Evolutionary conservation across 2,797 vertebrate genomes (phyloP).

Genomic region (Euphonia xanthogaster): DNA sequence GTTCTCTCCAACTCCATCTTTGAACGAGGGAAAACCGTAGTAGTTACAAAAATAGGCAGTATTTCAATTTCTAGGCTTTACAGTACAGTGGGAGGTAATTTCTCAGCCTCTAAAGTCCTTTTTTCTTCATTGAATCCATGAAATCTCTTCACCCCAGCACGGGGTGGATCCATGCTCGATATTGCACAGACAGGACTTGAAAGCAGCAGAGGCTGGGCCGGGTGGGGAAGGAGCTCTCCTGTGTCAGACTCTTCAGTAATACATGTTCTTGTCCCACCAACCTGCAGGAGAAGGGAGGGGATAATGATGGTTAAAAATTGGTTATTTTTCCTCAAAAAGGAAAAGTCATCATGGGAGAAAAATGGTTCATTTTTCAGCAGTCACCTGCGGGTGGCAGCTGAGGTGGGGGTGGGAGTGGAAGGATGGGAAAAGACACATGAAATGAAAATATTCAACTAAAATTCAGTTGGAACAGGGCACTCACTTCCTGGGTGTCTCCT

Average conservation of each 20-base stretch:
- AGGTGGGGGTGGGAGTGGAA: not conserved
- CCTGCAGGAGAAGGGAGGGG: constrained; percentile 54
- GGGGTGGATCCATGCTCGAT: not conserved
- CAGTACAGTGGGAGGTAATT: constrained; percentile 47
- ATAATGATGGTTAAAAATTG: no score
- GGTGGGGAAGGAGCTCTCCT: not conserved
- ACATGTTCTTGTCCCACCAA: constrained; percentile 85
- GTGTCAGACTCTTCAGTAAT: constrained; percentile 66
- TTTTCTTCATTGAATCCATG: constrained; percentile 14
- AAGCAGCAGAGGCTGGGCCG: constrained; percentile 12
- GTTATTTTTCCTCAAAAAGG: not conserved
- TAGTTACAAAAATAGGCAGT: constrained; percentile 35
- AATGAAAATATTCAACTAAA: not conserved
- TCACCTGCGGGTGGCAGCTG: not conserved
- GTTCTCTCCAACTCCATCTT: not conserved
- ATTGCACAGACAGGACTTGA: constrained; percentile 41
- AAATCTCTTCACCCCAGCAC: not conserved
- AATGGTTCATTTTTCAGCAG: not conserved
- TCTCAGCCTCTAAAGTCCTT: constrained; percentile 6
- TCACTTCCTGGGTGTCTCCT: constrained; percentile 80
- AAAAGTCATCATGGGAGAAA: not conserved
- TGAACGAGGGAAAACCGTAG: not conserved
- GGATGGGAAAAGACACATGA: not conserved
- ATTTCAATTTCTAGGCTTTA: constrained; percentile 46
- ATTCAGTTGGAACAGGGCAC: not conserved